Conservation (phyloP, 1,140 invertebrate species). For the Chironomus striatipennis region DNA sequence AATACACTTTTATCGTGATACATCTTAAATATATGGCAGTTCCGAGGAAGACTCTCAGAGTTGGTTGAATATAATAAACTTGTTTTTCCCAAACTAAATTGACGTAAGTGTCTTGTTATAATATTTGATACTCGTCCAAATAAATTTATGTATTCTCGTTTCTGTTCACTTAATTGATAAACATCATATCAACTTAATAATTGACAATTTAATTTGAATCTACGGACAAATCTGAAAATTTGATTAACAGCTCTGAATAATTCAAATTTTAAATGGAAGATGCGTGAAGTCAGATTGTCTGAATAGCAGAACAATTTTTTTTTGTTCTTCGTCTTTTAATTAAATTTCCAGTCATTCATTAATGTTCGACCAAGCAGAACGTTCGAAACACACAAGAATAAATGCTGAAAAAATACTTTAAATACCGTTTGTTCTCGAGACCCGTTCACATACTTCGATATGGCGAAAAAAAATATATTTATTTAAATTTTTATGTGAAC, state of each 20-base stretch:
- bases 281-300: neutral
- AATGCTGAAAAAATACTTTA: neutral
- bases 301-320: neutral
- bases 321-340: slow-evolving; percentile 1
- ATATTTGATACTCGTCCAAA: too few relatives aligned
- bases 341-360: neutral
- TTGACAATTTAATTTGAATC: too few relatives aligned
- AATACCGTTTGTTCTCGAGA: slow-evolving; percentile 12
- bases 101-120: neutral
- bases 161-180: too few relatives aligned
- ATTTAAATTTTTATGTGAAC: too few relatives aligned
- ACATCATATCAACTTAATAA: too few relatives aligned
- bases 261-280: neutral
- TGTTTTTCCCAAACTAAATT: neutral
- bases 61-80: too few relatives aligned
- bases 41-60: too few relatives aligned
- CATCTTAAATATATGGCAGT: too few relatives aligned
- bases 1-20: too few relatives aligned
- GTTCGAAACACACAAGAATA: neutral
- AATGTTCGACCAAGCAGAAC: neutral
- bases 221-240: too few relatives aligned
- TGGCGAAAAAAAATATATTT: neutral
- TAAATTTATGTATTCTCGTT: too few relatives aligned
- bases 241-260: too few relatives aligned
- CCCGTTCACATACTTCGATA: neutral